Evolutionary conservation across 2,888 invertebrate species (phyloP).

Genomic region (Disparrhopalites patrizii): DNA sequence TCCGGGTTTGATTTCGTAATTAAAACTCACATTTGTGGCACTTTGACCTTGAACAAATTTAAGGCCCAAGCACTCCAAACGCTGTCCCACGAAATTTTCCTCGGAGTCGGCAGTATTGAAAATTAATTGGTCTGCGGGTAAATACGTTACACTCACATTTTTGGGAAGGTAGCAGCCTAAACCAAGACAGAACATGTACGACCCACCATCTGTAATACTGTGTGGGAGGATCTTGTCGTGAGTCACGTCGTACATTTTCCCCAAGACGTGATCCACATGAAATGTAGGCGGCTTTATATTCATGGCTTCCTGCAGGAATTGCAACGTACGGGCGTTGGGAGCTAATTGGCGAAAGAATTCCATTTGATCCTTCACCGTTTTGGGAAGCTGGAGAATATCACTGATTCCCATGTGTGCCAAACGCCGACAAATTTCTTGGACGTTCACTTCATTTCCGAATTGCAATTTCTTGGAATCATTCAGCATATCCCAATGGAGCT

Average conservation of each 20-base stretch:
- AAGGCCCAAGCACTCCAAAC: background rate
- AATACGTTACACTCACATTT: background rate
- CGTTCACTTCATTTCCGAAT: background rate
- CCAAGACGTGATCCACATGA: background rate
- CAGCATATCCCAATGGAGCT: too few relatives aligned
- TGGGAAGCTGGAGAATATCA: background rate
- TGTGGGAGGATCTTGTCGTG: background rate
- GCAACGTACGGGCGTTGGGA: background rate
- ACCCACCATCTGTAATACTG: too few relatives aligned
- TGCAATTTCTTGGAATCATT: background rate
- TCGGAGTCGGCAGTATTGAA: background rate
- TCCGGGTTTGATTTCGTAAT: constrained; percentile 18
- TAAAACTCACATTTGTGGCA: too few relatives aligned
- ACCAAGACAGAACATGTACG: too few relatives aligned
- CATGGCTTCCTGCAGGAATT: background rate
- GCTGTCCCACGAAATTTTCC: background rate
- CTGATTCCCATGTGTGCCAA: too few relatives aligned
- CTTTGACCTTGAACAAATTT: too few relatives aligned
- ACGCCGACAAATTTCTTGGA: background rate
- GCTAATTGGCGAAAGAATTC: background rate
- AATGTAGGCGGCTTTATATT: background rate
- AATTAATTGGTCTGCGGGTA: background rate
- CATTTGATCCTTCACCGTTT: background rate
- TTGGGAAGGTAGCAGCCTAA: background rate
- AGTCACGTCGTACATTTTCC: background rate